A percentile compares a stretch with the other conserved stretches of the same genome.
These are phyloP conservation scores for Dendrolimus houi DNA, from an alignment of 2,888 invertebrate species.

Conservation along the genomic window DNA sequence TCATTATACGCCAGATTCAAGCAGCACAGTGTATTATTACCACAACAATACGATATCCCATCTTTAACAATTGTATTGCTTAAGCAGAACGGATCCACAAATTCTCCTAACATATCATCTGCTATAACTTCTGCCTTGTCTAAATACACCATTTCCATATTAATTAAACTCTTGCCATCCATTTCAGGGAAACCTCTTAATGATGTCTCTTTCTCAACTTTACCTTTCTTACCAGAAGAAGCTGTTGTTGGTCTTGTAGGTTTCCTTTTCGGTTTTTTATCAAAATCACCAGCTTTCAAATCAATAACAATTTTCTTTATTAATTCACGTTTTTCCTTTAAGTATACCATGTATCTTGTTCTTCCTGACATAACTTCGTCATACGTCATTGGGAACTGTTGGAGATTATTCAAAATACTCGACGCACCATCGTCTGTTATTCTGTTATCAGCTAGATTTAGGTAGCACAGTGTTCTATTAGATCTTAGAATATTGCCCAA, in stretches of 20 bases:
- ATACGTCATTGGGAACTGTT: slow-evolving; percentile 28
- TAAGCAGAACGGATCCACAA: slow-evolving; percentile 29
- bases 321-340: slow-evolving; percentile 25
- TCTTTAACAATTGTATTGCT: slow-evolving; percentile 19
- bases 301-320: slow-evolving; percentile 19
- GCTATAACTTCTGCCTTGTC: slow-evolving; percentile 30
- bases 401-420: slow-evolving; percentile 24
- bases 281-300: slow-evolving; percentile 18
- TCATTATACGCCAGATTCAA: slow-evolving; percentile 47
- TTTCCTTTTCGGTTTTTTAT: slow-evolving; percentile 23
- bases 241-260: slow-evolving; percentile 1
- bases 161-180: slow-evolving; percentile 13
- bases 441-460: slow-evolving; percentile 43
- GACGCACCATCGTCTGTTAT: slow-evolving; percentile 36
- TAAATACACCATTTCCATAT: slow-evolving; percentile 16
- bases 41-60: slow-evolving; percentile 25
- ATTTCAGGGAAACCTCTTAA: slow-evolving; percentile 14
- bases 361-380: slow-evolving; percentile 29
- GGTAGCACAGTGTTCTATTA: slow-evolving; percentile 36
- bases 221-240: slow-evolving; percentile 14
- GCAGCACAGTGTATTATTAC: slow-evolving; percentile 39
- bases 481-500: slow-evolving; percentile 32
- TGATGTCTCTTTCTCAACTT: slow-evolving; percentile 21
- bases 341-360: slow-evolving; percentile 21
- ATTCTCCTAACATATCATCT: slow-evolving; percentile 22